Conservation (phyloP, 1,140 invertebrate genomes). For the Ctenoplectra terminalis region DNA sequence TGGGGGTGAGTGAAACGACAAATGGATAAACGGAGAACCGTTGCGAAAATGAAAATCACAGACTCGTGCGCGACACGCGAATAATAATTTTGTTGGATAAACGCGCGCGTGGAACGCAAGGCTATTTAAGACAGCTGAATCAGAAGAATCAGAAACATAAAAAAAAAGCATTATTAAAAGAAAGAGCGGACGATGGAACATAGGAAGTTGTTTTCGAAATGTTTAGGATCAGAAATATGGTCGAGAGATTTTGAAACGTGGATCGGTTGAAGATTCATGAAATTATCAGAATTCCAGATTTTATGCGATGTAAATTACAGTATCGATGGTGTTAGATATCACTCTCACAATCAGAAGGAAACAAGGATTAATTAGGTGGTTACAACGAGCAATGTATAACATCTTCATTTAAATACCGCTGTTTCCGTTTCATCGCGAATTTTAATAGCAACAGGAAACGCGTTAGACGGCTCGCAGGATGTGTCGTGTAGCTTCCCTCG, state of each 20-base stretch:
- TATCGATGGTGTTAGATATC: too few species aligned
- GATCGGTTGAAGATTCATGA: too few species aligned
- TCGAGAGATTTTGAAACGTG: too few species aligned
- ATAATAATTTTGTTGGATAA: background rate
- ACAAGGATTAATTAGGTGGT: background rate
- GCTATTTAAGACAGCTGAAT: background rate
- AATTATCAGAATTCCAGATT: too few species aligned
- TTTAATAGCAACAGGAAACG: slow-evolving; percentile 22
- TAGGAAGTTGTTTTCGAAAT: too few species aligned
- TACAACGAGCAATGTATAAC: background rate
- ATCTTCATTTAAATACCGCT: background rate
- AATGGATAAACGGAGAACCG: background rate
- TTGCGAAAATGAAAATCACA: slow-evolving; percentile 6
- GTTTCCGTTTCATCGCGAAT: background rate
- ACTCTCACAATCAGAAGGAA: too few species aligned
- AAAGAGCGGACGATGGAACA: too few species aligned
- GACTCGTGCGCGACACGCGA: background rate
- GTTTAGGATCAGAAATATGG: too few species aligned
- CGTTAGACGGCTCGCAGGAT: background rate
- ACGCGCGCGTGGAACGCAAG: background rate
- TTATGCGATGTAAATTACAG: too few species aligned
- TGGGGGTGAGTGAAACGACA: background rate
- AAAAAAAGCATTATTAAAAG: too few species aligned
- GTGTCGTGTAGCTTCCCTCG: slow-evolving; percentile 22
- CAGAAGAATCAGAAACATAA: too few species aligned